phyloP scores from a whole-genome alignment of 2,113 vertebrate genomes.

The Oryzias curvinotus region DNA sequence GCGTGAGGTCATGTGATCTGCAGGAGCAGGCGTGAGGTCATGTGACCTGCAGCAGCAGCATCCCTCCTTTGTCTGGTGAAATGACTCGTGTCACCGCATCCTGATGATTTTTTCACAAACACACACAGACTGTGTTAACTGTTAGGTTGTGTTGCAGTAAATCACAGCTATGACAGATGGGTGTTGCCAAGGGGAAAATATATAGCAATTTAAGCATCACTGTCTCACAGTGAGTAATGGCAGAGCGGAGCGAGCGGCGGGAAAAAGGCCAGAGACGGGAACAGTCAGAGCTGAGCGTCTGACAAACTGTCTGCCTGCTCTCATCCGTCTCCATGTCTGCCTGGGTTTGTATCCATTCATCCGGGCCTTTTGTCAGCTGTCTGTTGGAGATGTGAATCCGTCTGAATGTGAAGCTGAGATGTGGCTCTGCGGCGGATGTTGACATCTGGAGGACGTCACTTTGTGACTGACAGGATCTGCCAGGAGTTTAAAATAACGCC shows the following conservation, averaged over 20 bases:
- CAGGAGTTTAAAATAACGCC: too few species aligned
- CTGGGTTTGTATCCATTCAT: conserved; percentile 1
- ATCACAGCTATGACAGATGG: conserved; percentile 38
- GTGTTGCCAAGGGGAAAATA: conserved; percentile 38
- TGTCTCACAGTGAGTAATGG: conserved; percentile 37
- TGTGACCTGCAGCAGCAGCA: background rate
- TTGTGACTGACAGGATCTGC: too few species aligned
- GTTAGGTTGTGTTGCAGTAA: conserved; percentile 17
- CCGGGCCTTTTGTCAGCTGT: background rate
- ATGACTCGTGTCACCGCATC: conserved; percentile 6
- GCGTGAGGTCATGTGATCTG: background rate
- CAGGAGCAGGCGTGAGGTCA: background rate
- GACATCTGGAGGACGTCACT: too few species aligned
- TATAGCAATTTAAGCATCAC: conserved; percentile 48
- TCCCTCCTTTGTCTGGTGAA: background rate
- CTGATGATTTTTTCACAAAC: conserved; percentile 15
- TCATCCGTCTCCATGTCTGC: conserved; percentile 7
- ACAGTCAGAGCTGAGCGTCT: conserved; percentile 10
- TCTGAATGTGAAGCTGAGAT: too few species aligned
- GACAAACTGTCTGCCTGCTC: conserved; percentile 9
- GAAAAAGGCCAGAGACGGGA: conserved; percentile 17
- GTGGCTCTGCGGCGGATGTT: too few species aligned
- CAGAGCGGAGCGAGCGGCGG: conserved; percentile 15
- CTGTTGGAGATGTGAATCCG: background rate
- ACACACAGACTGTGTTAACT: background rate